A percentile compares a stretch with the other conserved stretches of the same genome.
Conservation (phyloP, 92 coral and sea anemone species). For the Desmophyllum pertusum region DNA sequence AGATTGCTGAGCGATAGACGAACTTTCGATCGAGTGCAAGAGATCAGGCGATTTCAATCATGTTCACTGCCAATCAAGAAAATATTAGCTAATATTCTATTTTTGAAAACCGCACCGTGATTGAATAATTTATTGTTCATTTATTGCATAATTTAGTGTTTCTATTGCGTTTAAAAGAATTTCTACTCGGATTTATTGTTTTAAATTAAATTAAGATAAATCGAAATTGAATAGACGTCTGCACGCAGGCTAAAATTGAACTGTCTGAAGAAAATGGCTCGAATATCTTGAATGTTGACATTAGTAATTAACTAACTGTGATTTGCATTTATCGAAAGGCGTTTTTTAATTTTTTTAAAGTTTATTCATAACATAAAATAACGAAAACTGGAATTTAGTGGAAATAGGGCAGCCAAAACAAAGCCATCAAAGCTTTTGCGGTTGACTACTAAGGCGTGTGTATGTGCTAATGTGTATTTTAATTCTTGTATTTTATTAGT, state of each 20-base stretch:
- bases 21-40: neutral
- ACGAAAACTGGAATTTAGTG: neutral
- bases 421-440: no score
- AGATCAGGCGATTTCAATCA: neutral
- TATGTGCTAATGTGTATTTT: neutral
- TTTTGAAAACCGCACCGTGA: neutral
- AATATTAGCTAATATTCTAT: neutral
- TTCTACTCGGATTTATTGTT: neutral
- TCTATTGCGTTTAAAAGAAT: neutral
- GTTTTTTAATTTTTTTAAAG: neutral
- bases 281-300: neutral
- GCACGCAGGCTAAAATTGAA: no score
- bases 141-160: neutral
- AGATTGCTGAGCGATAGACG: neutral
- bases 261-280: neutral
- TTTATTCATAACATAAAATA: no score
- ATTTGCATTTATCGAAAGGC: constrained; percentile 12
- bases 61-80: neutral
- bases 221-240: no score
- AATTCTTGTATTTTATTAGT: neutral
- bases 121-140: neutral
- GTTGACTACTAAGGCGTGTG: neutral
- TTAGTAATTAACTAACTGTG: neutral
- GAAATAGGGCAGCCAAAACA: neutral
- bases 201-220: neutral